phyloP scores from a whole-genome alignment of 2,113 vertebrate genomes.

The Xiphophorus couchianus region DNA sequence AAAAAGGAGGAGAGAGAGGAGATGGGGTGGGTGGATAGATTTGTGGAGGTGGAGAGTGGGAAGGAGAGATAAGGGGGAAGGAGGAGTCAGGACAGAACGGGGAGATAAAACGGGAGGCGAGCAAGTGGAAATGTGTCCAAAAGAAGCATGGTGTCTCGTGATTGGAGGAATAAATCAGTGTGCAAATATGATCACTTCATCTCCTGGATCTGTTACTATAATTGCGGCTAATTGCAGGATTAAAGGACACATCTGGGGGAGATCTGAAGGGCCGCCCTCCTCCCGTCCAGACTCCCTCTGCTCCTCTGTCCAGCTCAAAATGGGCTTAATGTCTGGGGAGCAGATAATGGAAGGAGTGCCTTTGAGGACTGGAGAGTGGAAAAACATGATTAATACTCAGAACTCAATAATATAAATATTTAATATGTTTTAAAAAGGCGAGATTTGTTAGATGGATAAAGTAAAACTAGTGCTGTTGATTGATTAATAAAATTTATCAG shows the following conservation, averaged over 20 bases:
- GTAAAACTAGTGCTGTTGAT: background rate
- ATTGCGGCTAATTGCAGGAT: conserved; percentile 71
- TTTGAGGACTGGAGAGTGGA: background rate
- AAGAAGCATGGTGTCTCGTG: background rate
- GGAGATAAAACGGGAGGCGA: conserved; percentile 20
- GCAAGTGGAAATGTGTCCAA: background rate
- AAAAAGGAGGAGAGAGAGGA: conserved; percentile 25
- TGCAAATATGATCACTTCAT: conserved; percentile 66
- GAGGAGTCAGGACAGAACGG: conserved; percentile 10
- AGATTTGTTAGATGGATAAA: background rate
- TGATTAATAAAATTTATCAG: too few relatives aligned
- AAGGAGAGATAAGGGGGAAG: conserved; percentile 40
- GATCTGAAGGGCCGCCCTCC: conserved; percentile 43
- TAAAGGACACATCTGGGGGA: conserved; percentile 67
- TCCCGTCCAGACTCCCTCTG: background rate
- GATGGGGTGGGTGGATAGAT: background rate
- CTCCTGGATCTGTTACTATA: conserved; percentile 49
- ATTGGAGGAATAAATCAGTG: conserved; percentile 53
- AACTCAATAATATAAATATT: background rate
- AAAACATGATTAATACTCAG: background rate
- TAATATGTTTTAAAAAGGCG: background rate
- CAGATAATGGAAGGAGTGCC: conserved; percentile 5
- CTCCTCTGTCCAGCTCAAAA: conserved; percentile 27
- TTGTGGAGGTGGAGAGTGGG: conserved; percentile 18
- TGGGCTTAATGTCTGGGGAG: conserved; percentile 16